phyloP scores from a whole-genome alignment of 2,113 vertebrate genomes.

The Glaucomys volans region DNA sequence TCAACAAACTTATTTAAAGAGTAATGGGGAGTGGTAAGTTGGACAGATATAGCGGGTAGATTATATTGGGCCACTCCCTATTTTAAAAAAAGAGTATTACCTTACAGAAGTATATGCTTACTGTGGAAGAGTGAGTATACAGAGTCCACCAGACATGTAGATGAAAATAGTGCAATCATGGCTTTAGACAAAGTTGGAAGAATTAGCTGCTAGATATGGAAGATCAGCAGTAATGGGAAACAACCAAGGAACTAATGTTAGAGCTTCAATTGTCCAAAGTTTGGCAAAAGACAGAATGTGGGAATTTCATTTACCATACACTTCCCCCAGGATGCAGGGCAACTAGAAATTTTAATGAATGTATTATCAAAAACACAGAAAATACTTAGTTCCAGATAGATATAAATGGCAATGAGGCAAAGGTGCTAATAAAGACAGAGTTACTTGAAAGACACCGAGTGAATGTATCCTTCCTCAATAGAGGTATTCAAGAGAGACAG shows the following conservation, averaged over 20 bases:
- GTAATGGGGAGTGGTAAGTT: neutral
- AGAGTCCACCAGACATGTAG: constrained; percentile 13
- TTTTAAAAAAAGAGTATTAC: constrained; percentile 37
- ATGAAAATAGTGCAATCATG: neutral
- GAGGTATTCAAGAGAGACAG: constrained; percentile 34
- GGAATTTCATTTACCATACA: constrained; percentile 22
- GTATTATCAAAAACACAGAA: constrained; percentile 37
- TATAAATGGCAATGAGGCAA: constrained; percentile 37
- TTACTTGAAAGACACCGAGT: constrained; percentile 18
- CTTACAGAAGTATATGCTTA: constrained; percentile 35
- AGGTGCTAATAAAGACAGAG: constrained; percentile 43
- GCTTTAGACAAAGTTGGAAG: constrained; percentile 20
- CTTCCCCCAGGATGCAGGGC: neutral
- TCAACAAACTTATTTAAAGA: neutral
- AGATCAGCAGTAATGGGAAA: constrained; percentile 8
- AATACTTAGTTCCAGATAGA: constrained; percentile 17
- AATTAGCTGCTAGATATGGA: constrained; percentile 5
- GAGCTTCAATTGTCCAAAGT: constrained; percentile 36
- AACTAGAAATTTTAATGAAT: constrained; percentile 32
- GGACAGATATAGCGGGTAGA: neutral
- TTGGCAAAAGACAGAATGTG: neutral
- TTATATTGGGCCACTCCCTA: constrained; percentile 21
- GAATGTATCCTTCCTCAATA: neutral
- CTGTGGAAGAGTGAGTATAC: neutral
- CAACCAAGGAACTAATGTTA: neutral